Conservation (phyloP, 2,797 vertebrate species). For the Cuculus canorus region DNA sequence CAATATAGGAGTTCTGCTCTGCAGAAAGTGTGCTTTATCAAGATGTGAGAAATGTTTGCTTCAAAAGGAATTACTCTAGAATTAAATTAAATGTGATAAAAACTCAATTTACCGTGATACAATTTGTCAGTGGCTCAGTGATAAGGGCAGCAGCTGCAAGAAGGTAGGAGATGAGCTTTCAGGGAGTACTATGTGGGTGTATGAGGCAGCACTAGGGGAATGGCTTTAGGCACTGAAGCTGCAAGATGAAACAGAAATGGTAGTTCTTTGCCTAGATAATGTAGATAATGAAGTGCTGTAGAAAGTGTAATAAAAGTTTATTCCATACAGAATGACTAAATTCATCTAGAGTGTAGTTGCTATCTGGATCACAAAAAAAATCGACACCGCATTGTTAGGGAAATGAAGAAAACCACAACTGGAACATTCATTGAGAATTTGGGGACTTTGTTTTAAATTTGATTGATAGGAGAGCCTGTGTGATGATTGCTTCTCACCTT, state of each 20-base stretch:
- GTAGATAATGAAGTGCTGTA: background rate
- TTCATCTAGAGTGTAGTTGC: background rate
- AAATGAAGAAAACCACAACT: background rate
- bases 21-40: background rate
- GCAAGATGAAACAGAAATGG: background rate
- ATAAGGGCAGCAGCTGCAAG: slow-evolving; percentile 11
- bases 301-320: background rate
- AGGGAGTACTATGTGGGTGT: background rate
- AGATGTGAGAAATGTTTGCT: slow-evolving; percentile 4
- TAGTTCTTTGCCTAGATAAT: background rate
- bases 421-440: background rate
- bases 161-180: background rate
- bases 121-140: background rate
- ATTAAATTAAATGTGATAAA: slow-evolving; percentile 49
- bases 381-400: background rate
- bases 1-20: background rate
- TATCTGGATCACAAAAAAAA: background rate
- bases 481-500: background rate
- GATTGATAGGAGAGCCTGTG: background rate
- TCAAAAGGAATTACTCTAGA: background rate
- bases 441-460: background rate
- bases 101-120: background rate
- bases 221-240: background rate
- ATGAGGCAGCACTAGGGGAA: background rate
- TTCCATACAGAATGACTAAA: background rate